Conservation (phyloP, 2,113 vertebrate species). For the Scartelaos histophorus region DNA sequence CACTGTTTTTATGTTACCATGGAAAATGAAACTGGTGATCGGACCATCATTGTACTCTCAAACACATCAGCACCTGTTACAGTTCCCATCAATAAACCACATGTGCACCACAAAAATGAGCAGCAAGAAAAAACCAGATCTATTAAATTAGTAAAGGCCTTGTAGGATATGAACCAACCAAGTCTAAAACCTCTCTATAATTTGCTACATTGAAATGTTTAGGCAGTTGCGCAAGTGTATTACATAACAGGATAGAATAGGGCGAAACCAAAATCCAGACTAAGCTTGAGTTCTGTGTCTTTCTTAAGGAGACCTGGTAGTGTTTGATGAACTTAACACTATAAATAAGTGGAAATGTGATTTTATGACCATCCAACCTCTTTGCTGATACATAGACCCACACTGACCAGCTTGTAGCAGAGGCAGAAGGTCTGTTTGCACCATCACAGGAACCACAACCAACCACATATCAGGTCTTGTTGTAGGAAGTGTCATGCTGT, state of each 20-base stretch:
- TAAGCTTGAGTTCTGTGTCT: slow-evolving; percentile 20
- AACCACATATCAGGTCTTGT: slow-evolving; percentile 14
- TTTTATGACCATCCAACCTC: not conserved
- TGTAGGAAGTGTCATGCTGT: not conserved
- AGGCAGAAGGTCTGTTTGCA: slow-evolving; percentile 28
- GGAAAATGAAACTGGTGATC: slow-evolving; percentile 36
- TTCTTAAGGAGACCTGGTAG: slow-evolving; percentile 26
- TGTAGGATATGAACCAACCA: not conserved
- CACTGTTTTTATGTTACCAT: slow-evolving; percentile 17
- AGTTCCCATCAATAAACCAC: slow-evolving; percentile 56
- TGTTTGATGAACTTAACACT: slow-evolving; percentile 24
- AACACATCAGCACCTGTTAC: slow-evolving; percentile 64
- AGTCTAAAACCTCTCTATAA: slow-evolving; percentile 32
- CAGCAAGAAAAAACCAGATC: not conserved
- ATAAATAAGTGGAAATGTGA: not conserved
- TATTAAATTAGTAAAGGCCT: not conserved
- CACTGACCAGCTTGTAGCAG: not conserved
- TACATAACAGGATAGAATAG: slow-evolving; percentile 51
- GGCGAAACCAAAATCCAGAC: slow-evolving; percentile 37
- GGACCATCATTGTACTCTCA: slow-evolving; percentile 32
- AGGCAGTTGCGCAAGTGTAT: slow-evolving; percentile 55
- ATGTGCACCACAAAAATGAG: slow-evolving; percentile 20
- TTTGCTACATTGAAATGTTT: slow-evolving; percentile 25
- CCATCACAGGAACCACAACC: slow-evolving; percentile 42
- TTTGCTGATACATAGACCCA: not conserved